Conservation (phyloP, 2,113 vertebrate genomes). For the Trochalopteron elliotii region DNA sequence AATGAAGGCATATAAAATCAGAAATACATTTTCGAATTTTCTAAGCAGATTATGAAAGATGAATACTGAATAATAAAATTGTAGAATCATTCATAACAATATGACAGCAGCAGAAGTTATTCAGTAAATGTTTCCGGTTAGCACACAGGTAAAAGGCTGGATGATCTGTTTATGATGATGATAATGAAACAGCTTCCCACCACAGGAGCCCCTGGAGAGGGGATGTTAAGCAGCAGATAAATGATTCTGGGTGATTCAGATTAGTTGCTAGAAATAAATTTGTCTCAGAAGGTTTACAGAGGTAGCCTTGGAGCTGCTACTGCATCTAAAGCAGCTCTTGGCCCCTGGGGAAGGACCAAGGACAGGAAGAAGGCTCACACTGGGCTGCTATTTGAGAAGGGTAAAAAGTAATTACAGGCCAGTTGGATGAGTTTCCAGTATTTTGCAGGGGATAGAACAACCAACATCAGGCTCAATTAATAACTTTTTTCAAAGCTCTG, state of each 20-base stretch:
- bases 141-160: neutral
- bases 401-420: neutral
- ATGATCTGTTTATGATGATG: neutral
- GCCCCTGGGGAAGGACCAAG: neutral
- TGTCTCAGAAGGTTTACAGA: neutral
- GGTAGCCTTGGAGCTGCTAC: neutral
- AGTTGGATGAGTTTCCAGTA: neutral
- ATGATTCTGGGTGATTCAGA: neutral
- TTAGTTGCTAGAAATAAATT: neutral
- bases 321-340: neutral
- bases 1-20: neutral
- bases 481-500: neutral
- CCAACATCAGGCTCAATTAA: neutral
- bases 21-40: neutral
- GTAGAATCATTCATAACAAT: neutral
- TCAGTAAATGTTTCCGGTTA: neutral
- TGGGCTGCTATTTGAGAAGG: neutral
- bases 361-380: neutral
- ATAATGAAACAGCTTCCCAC: neutral
- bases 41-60: neutral
- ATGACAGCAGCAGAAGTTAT: neutral
- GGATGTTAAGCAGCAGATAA: neutral
- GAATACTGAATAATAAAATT: neutral
- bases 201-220: neutral
- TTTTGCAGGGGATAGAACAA: neutral